A percentile compares a stretch with the other conserved stretches of the same genome.
phyloP scores from a whole-genome alignment of 2,888 invertebrate species.

The Tetragonisca angustula region DNA sequence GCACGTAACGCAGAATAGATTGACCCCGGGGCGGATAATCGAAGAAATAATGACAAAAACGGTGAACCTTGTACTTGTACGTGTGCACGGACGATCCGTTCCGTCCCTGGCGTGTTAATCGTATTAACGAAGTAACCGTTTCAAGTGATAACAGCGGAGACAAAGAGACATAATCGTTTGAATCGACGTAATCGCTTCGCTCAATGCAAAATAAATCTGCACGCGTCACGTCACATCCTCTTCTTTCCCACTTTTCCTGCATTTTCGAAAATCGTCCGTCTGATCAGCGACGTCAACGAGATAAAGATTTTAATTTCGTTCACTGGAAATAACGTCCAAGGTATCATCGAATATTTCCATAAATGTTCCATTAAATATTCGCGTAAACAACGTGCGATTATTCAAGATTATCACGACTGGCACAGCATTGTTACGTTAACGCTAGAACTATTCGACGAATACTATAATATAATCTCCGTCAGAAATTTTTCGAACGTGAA shows the following conservation, averaged over 20 bases:
- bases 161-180: background rate
- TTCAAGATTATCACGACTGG: background rate
- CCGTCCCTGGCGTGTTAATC: slow-evolving; percentile 5
- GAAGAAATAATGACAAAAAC: slow-evolving; percentile 21
- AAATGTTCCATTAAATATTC: background rate
- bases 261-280: no score
- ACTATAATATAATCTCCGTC: no score
- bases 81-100: background rate
- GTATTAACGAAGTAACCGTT: background rate
- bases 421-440: no score
- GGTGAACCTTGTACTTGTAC: slow-evolving; percentile 27
- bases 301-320: background rate
- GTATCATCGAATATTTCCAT: background rate
- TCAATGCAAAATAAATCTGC: background rate
- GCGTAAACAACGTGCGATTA: background rate
- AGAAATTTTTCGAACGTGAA: no score
- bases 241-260: background rate
- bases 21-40: background rate
- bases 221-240: background rate
- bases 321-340: background rate
- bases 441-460: no score
- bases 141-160: slow-evolving; percentile 5
- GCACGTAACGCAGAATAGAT: slow-evolving; percentile 1
- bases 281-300: background rate
- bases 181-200: background rate